A percentile compares a stretch with the other conserved stretches of the same genome.
phyloP scores from a whole-genome alignment of 2,797 vertebrate genomes.

The Iguana delicatissima region DNA sequence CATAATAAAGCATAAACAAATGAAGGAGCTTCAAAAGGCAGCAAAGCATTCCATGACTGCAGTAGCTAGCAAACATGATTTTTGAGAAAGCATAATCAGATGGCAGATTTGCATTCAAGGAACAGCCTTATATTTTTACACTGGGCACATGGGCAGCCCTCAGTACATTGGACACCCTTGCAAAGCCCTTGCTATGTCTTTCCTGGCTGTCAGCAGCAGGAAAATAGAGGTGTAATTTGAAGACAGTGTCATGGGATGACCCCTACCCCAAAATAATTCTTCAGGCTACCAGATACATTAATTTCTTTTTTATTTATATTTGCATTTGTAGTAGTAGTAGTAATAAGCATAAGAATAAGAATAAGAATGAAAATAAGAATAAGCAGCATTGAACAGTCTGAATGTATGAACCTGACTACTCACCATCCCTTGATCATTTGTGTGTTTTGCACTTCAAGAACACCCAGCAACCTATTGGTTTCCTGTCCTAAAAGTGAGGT shows the following conservation, averaged over 20 bases:
- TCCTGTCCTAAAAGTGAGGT: neutral
- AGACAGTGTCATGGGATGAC: conserved; percentile 5
- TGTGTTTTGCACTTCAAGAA: neutral
- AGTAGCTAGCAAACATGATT: neutral
- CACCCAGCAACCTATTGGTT: neutral
- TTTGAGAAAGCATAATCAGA: neutral
- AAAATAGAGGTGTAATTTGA: conserved; percentile 31
- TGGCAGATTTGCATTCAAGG: neutral
- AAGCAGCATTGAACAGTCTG: neutral
- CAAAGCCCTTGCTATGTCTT: neutral
- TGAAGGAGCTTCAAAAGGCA: neutral
- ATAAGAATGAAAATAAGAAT: too few species aligned
- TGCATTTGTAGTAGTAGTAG: neutral
- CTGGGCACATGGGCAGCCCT: neutral
- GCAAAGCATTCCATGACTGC: neutral
- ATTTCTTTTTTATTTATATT: conserved; percentile 18
- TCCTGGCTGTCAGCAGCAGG: neutral
- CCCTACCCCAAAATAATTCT: conserved; percentile 7
- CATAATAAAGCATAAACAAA: neutral
- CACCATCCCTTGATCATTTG: neutral
- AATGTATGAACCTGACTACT: neutral
- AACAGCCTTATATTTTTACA: neutral
- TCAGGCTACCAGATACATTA: neutral
- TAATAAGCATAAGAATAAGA: neutral
- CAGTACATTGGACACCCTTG: neutral